Conservation (phyloP, 2,888 invertebrate species). For the Zygaena filipendulae region DNA sequence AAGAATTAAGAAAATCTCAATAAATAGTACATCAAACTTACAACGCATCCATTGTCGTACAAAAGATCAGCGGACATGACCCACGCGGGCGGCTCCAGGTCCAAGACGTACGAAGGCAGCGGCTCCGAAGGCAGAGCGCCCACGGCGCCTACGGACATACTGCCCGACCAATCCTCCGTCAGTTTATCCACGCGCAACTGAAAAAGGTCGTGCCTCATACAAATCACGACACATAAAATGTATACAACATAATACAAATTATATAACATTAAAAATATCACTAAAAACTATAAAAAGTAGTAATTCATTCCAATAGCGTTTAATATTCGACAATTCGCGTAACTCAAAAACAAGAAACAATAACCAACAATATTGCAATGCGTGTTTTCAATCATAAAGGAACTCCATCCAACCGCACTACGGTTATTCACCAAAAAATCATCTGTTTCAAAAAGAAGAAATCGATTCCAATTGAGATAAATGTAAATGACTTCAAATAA, state of each 20-base stretch:
- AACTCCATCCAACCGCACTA: no score
- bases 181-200: conserved; percentile 80
- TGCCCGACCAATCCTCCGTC: conserved; percentile 81
- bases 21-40: no score
- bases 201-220: conserved; percentile 10
- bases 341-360: no score
- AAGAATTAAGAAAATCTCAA: no score
- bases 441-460: no score
- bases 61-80: conserved; percentile 84
- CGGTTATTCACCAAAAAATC: no score
- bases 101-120: conserved; percentile 78
- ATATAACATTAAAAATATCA: neutral
- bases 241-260: conserved; percentile 2
- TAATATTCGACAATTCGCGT: no score
- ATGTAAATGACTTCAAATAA: no score
- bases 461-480: no score
- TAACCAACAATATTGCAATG: no score
- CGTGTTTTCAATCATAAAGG: no score
- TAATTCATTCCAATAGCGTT: no score
- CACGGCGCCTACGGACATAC: conserved; percentile 81
- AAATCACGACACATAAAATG: neutral
- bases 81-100: conserved; percentile 84
- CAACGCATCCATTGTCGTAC: conserved; percentile 83
- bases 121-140: conserved; percentile 73
- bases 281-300: conserved; percentile 1